Evolutionary conservation across 2,797 vertebrate genomes (phyloP).

Genomic region (Rhabdophis nuchalis): DNA sequence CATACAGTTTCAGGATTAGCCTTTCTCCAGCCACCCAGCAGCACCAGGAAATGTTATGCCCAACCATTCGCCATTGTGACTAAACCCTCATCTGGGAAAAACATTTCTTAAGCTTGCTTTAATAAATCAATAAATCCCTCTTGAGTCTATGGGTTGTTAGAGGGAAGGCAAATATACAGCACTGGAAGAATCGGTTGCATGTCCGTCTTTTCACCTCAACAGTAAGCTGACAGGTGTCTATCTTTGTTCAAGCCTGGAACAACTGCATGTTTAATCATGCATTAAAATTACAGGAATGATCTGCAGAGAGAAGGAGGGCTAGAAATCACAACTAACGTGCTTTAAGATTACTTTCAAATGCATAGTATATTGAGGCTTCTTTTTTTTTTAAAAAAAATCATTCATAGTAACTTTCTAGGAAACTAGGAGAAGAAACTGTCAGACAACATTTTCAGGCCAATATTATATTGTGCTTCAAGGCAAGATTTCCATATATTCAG

Average conservation of each 20-base stretch:
- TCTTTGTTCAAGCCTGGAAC: conserved; percentile 25
- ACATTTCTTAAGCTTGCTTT: background rate
- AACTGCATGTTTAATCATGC: conserved; percentile 2
- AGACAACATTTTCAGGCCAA: conserved; percentile 79
- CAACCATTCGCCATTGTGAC: background rate
- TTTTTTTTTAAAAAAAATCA: conserved; percentile 70
- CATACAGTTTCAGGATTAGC: background rate
- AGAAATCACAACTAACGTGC: conserved; percentile 46
- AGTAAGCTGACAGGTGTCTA: background rate
- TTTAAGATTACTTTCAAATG: conserved; percentile 65
- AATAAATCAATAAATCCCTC: background rate
- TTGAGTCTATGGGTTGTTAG: background rate
- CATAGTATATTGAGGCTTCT: conserved; percentile 64
- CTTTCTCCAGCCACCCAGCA: background rate
- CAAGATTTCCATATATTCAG: conserved; percentile 94
- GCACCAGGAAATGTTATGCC: background rate
- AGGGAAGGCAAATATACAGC: too few relatives aligned
- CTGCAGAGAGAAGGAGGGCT: conserved; percentile 9
- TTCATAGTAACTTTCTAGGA: conserved; percentile 66
- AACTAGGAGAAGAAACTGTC: conserved; percentile 72
- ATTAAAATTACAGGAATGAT: conserved; percentile 18
- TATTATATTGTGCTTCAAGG: conserved; percentile 84
- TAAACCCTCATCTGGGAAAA: background rate
- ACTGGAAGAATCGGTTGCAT: background rate
- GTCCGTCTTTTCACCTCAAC: background rate